These are phyloP conservation scores for Sussaba pulchella DNA, from an alignment of 2,888 invertebrate genomes.

Conservation along the genomic window DNA sequence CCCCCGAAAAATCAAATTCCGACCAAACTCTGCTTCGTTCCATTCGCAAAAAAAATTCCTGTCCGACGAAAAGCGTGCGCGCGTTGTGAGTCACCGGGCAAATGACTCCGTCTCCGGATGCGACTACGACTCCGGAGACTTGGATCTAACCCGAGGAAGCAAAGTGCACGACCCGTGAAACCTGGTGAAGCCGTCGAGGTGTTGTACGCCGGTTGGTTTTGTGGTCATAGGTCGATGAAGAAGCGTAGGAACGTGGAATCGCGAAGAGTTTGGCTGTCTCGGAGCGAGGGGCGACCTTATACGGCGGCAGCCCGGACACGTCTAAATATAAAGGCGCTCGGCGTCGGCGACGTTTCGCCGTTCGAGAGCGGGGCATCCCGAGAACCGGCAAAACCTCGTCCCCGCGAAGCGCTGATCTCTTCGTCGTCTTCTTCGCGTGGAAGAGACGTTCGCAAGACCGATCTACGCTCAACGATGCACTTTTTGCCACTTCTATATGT, in stretches of 20 bases:
- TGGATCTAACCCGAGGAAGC: constrained; percentile 42
- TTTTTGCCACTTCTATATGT: too few species aligned
- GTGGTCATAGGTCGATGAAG: constrained; percentile 62
- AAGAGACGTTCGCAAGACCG: constrained; percentile 13
- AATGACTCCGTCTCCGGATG: too few species aligned
- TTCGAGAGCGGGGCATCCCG: constrained; percentile 73
- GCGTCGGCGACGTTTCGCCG: constrained; percentile 76
- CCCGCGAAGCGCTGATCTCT: constrained; percentile 21
- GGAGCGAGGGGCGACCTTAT: constrained; percentile 81
- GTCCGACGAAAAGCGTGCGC: too few species aligned
- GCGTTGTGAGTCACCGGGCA: constrained; percentile 27
- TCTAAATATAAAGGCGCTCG: constrained; percentile 84
- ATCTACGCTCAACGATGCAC: not conserved
- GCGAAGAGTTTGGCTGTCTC: constrained; percentile 59
- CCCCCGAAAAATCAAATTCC: too few species aligned
- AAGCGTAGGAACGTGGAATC: constrained; percentile 61
- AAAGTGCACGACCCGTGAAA: constrained; percentile 55
- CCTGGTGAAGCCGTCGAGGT: constrained; percentile 50
- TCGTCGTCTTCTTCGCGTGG: constrained; percentile 18
- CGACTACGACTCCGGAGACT: too few species aligned
- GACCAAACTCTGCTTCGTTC: too few species aligned
- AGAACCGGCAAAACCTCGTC: constrained; percentile 66
- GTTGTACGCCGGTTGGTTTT: constrained; percentile 61
- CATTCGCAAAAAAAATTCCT: too few species aligned
- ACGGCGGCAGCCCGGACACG: constrained; percentile 83